Conservation (phyloP, 1,140 invertebrate genomes). For the Zaprionus africanus region DNA sequence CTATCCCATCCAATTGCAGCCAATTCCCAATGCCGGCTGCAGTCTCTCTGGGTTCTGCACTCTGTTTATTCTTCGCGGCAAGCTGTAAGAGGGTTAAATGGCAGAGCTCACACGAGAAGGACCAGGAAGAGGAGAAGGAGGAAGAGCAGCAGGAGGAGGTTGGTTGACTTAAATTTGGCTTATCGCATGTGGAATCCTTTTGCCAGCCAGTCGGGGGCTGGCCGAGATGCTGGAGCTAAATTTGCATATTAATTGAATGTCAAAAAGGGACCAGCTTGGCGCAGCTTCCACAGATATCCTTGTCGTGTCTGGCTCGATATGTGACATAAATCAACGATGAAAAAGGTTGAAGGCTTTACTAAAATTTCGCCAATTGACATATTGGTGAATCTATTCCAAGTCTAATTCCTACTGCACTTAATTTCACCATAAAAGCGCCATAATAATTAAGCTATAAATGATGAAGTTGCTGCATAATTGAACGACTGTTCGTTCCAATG, state of each 20-base stretch:
- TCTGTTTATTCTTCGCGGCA: conserved; percentile 44
- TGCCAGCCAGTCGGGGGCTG: conserved; percentile 17
- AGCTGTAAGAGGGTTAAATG: conserved; percentile 41
- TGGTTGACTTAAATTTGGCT: conserved; percentile 38
- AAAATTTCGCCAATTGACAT: background rate
- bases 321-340: conserved; percentile 9
- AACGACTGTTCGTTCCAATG: background rate
- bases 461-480: background rate
- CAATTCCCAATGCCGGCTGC: conserved; percentile 14
- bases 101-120: background rate
- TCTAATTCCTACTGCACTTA: background rate
- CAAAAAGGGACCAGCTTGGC: conserved; percentile 62
- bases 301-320: conserved; percentile 5
- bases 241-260: conserved; percentile 82
- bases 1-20: conserved; percentile 27
- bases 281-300: conserved; percentile 35
- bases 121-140: background rate
- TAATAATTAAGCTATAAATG: background rate
- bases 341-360: background rate
- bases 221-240: conserved; percentile 44
- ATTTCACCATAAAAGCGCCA: background rate
- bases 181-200: conserved; percentile 45
- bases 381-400: too few species aligned
- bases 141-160: too few species aligned
- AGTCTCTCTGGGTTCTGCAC: background rate